Evolutionary conservation across 1,140 invertebrate species (phyloP).

Genomic region (Leptinotarsa undecemlineata): DNA sequence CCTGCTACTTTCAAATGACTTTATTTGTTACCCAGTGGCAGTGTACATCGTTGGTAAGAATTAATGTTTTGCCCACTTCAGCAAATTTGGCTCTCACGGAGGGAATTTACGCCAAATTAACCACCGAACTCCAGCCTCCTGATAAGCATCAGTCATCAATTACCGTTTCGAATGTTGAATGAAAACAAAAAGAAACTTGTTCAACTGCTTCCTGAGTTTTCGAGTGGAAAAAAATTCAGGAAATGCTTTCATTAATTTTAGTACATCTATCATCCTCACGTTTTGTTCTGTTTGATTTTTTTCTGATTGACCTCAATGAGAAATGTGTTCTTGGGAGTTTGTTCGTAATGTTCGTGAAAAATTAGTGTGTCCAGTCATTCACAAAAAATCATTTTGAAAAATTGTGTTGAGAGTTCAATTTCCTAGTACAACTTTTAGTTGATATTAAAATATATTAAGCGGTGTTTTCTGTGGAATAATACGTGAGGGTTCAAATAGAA

Average conservation of each 20-base stretch:
- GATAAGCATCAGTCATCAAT: slow-evolving; percentile 8
- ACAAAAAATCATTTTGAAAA: no score
- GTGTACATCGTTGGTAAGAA: slow-evolving; percentile 9
- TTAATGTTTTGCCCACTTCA: slow-evolving; percentile 9
- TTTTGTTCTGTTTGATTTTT: no score
- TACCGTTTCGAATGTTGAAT: slow-evolving; percentile 3
- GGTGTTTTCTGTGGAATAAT: no score
- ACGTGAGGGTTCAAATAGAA: no score
- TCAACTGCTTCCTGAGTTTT: not conserved
- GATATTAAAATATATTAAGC: no score
- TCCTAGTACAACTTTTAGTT: no score
- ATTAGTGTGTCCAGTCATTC: no score
- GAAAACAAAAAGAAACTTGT: not conserved
- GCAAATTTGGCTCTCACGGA: slow-evolving; percentile 11
- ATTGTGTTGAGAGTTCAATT: no score
- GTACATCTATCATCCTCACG: not conserved
- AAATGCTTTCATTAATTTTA: not conserved
- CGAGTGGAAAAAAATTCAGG: not conserved
- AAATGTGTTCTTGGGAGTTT: no score
- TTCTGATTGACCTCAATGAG: no score
- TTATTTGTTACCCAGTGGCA: slow-evolving; percentile 17
- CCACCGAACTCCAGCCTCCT: not conserved
- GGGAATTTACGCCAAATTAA: slow-evolving; percentile 12
- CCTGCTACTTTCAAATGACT: slow-evolving; percentile 15
- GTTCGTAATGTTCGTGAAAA: no score